A percentile compares a stretch with the other conserved stretches of the same genome.
Conservation (phyloP, 2,888 invertebrate species). For the Drosophila fulvimacula region DNA sequence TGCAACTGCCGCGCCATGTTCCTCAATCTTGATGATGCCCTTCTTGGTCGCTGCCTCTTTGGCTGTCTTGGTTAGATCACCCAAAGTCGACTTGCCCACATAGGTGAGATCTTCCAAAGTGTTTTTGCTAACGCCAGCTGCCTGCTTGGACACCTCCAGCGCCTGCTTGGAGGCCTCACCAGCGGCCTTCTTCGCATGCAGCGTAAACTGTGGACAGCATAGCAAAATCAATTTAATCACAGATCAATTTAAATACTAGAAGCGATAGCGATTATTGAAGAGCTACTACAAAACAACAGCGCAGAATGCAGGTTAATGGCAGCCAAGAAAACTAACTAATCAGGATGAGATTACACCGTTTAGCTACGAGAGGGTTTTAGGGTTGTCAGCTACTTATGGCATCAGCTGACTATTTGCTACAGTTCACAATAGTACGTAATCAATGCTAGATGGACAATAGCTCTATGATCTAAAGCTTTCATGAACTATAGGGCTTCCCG, state of each 20-base stretch:
- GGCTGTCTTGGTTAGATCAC: constrained; percentile 95
- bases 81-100: constrained; percentile 95
- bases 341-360: not conserved
- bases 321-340: constrained; percentile 29
- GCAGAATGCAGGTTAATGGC: constrained; percentile 26
- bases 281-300: constrained; percentile 37
- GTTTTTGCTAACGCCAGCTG: constrained; percentile 94
- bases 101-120: constrained; percentile 95
- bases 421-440: not conserved
- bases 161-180: constrained; percentile 94
- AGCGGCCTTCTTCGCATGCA: constrained; percentile 95
- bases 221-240: constrained; percentile 7
- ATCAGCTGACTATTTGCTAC: not conserved
- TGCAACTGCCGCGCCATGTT: constrained; percentile 39
- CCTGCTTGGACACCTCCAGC: constrained; percentile 93
- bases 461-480: not conserved
- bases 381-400: not conserved
- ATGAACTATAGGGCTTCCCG: not conserved
- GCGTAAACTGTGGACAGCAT: constrained; percentile 88
- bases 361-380: not conserved
- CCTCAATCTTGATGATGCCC: constrained; percentile 90
- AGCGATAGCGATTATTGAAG: not conserved
- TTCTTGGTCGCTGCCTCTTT: constrained; percentile 93
- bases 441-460: not conserved
- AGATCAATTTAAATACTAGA: not conserved